Evolutionary conservation across 1,140 invertebrate species (phyloP), one percentile per base, ranked within the genome.

Genomic region (Drosophila yakuba): DNA sequence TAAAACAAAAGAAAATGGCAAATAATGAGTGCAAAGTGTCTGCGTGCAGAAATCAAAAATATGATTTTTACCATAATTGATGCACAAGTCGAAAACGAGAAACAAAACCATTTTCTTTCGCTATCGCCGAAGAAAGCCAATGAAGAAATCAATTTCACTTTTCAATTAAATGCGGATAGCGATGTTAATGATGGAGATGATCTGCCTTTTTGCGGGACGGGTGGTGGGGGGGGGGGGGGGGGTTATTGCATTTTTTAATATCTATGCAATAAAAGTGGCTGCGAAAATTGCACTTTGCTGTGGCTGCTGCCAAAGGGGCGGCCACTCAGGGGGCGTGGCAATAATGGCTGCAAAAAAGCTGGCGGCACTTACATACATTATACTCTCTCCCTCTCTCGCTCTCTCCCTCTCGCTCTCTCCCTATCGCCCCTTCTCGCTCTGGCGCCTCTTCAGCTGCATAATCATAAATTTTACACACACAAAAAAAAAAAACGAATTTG

Each of bases 111-210:
- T 75, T 76, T 80, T 83, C 69, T 56, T 73, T 71, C 51, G 32
- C 17, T 17, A 17, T 17, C 12, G 48, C 15, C 20, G 8, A 44
- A 44, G 43, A 17, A 7, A 25, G 23, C 7, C 28, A 62, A 62
- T 32, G 25, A 38, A 39, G 66, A 71, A 56, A 85, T 84, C 81
- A 84, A 85, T 84, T 84, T 84, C 81, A 84, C 81, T 84, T 84
- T 84, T 85, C 66, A 85, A 85, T 84, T 80, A 84, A 83, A 75
- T 61, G 47, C 44, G 12, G 32, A 17, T 25, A 45, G 47, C 48
- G 50, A 56, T 71, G 50, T 45, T 68, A 54, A 69, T 44, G 23
- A 69, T 48, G 62, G 38, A 38, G 62, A 66, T 66, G 59, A 64
- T 25, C 43, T 14, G 57, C 32, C 17, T 58, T 52, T 50, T 15